These are phyloP conservation scores for Junco hyemalis DNA, from an alignment of 2,113 vertebrate species.

Conservation along the genomic window DNA sequence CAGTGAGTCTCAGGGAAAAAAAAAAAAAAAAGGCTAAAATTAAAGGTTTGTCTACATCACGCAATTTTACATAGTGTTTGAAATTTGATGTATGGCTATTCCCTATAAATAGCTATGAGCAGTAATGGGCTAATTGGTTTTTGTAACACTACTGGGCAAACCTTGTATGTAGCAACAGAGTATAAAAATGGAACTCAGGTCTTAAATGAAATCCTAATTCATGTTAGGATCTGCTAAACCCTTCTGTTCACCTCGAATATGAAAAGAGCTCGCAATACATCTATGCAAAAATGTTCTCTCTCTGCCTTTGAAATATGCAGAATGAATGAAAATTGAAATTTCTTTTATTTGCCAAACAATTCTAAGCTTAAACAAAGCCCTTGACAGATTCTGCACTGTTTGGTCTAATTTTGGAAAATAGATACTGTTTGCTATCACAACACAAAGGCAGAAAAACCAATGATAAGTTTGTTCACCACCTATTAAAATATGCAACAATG, in stretches of 20 bases:
- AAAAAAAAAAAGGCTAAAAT: background rate
- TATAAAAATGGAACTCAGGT: background rate
- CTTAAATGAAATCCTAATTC: background rate
- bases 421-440: background rate
- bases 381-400: background rate
- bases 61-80: background rate
- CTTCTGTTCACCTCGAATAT: background rate
- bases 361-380: background rate
- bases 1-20: background rate
- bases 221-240: background rate
- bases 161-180: accelerated
- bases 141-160: accelerated
- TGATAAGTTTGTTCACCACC: background rate
- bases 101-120: background rate
- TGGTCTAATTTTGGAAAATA: background rate
- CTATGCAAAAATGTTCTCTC: background rate
- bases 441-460: background rate
- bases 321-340: background rate
- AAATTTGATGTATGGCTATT: background rate
- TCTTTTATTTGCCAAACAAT: background rate
- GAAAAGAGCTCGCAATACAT: background rate
- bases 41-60: background rate
- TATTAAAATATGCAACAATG: background rate
- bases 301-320: background rate
- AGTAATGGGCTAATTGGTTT: background rate